A percentile compares a stretch with the other conserved stretches of the same genome.
Conservation (phyloP, 2,797 vertebrate species). For the Coracias cyanogaster region DNA sequence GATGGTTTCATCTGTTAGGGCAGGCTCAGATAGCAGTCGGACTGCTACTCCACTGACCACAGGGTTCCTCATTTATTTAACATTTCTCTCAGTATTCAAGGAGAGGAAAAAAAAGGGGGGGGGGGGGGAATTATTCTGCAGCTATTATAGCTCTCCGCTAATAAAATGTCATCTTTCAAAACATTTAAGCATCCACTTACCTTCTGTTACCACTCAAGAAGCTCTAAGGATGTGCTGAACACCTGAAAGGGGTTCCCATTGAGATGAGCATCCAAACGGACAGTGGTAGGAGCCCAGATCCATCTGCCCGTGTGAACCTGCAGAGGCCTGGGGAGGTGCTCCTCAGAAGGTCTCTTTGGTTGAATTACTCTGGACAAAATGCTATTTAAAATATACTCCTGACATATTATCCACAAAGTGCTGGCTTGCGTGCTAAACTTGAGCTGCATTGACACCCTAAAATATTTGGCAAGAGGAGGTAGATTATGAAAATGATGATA, state of each 20-base stretch:
- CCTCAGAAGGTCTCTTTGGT: not conserved
- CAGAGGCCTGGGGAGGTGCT: too few relatives aligned
- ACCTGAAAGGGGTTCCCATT: not conserved
- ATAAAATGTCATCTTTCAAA: not conserved
- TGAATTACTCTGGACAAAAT: not conserved
- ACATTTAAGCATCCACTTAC: not conserved
- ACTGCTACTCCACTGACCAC: not conserved
- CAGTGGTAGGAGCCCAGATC: not conserved
- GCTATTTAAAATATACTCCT: not conserved
- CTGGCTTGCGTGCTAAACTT: not conserved
- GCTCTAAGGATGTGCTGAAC: not conserved
- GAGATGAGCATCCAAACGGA: not conserved
- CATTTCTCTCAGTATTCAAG: not conserved
- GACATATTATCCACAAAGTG: too few relatives aligned
- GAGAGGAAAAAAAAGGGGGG: not conserved
- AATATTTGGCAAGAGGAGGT: not conserved
- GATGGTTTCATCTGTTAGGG: not conserved
- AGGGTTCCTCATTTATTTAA: not conserved
- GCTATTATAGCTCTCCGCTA: not conserved
- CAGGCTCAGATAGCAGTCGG: not conserved
- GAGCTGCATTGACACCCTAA: not conserved
- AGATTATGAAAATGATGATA: not conserved
- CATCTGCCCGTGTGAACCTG: fast-evolving
- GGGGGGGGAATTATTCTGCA: not conserved
- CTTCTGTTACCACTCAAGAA: not conserved